Evolutionary conservation across 2,797 vertebrate species (phyloP), one percentile per base, ranked within the genome.

Genomic region (Paguma larvata): DNA sequence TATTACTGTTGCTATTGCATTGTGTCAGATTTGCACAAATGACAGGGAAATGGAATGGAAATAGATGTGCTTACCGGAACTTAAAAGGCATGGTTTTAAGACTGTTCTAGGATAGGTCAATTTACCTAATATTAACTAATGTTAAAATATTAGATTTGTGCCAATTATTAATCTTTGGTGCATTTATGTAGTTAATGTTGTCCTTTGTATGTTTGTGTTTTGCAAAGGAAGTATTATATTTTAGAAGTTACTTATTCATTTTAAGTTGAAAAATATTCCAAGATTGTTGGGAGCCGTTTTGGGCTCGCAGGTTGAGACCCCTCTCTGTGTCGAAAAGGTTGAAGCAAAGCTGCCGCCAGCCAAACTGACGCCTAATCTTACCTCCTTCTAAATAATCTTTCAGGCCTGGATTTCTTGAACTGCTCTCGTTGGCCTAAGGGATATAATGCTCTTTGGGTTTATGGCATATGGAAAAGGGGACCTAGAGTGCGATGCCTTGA

Each of bases 191-290:
- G 65, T 77, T 84, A 75, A 59, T 86, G 6, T 59, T 97, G 25
- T 89, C 73, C 7, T 46, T 87, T 82, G 6, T 79, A 82, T 38
- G 8, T 0, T 18, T 88, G 3, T 87, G 56, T 75, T 95, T 93
- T 94, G 79, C 23, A 70, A 94, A 95, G 67, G 34, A 96, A 96
- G 19, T 86, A 90, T 70, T 95, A 48, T 82, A 73, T 78, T 96
- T 92, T 53, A 14, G 5, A n/a, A 3, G 0, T 90, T 93, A 86
- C 34, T 91, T 73, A n/a, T 38, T 91, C 5, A 83, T 82, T 93
- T 97, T 93, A 85, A 88, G 23, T 91, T 85, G 41, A 94, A 89
- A 67, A 32, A 34, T 75, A 70, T 84, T 84, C 7, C 21, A 93
- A 77, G 46, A 85, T 38, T 38, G 38, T 38, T 38, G 38, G 38